Base-by-base conservation (phyloP, 2,797 vertebrate species). In the Harpagifer antarcticus region DNA sequence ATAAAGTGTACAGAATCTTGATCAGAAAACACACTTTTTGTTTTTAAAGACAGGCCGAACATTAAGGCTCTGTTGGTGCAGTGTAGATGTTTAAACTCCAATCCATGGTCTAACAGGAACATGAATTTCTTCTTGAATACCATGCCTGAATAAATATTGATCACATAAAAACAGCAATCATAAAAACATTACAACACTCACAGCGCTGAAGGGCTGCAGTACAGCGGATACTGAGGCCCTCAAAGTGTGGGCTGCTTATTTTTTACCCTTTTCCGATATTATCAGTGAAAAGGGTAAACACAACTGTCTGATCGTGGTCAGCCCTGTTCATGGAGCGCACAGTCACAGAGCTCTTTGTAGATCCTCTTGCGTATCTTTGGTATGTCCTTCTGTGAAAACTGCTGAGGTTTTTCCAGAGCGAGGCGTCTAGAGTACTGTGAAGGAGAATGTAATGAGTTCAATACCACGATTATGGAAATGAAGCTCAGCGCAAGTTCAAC, bases 391-490 rank as follows among this genome's bases (percentile, higher is more conserved):
- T 99, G 98, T 49, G 97, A 97, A 91, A 99, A 99, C 84, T 95
- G 94, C 91, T 99, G 95, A 74, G 97, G 96, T 92, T 96, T 95
- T 78, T 94, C 95, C 89, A 97, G 94, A 72, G 97, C 96, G 91
- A 99, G 97, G 95, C 97, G 97, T 96, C 98, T 96, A 91, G 96
- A 99, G 93, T 99, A 99, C 98, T 99, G 92, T 27, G n/a, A 53
- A 27, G 5, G 42, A 76, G 4, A 73, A 20, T 19, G 3, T 47
- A 0, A 17, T 17, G 14, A 56, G 19, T 9, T 16, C n/a, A 33
- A 50, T 8, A 20, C 0, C 1, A 20, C 9, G 5, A 33, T 7
- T n/a, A 49, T 27, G 27, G 27, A 27, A 27, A 27, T 27, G 27
- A 27, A 27, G 27, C 27, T 27, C 27, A 5, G 27, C 27, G 27